These are phyloP conservation scores for Trinorchestia longiramus DNA, from an alignment of 1,140 invertebrate genomes.

Conservation along the genomic window DNA sequence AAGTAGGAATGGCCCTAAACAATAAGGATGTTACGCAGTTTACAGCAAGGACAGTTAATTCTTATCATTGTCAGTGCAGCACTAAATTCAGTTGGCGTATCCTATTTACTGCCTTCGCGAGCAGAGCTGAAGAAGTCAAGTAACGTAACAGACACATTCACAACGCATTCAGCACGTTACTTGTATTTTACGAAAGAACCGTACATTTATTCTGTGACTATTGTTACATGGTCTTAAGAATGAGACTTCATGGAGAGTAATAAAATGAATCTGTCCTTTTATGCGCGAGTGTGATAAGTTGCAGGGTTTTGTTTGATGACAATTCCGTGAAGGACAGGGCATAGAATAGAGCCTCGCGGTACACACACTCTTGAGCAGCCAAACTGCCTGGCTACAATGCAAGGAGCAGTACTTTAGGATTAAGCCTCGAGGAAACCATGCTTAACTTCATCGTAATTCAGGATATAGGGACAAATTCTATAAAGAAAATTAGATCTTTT, in stretches of 20 bases:
- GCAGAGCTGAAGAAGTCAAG: not conserved
- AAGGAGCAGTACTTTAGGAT: slow-evolving; percentile 6
- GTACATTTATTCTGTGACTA: not conserved
- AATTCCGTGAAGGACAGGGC: not conserved
- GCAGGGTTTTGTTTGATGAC: not conserved
- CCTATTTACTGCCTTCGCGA: not conserved
- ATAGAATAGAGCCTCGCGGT: not conserved
- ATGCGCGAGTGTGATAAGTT: slow-evolving; percentile 13
- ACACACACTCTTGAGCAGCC: not conserved
- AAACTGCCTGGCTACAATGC: not conserved
- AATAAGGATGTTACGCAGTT: not conserved
- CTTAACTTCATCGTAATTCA: slow-evolving; percentile 43
- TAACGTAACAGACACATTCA: not conserved
- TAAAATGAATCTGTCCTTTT: slow-evolving; percentile 37
- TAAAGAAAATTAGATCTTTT: not conserved
- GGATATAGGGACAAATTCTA: not conserved
- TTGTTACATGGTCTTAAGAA: slow-evolving; percentile 25
- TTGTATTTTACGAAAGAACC: not conserved
- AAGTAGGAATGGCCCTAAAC: not conserved
- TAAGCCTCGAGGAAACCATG: not conserved
- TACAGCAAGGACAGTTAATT: slow-evolving; percentile 32
- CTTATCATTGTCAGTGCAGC: slow-evolving; percentile 16
- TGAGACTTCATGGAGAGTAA: slow-evolving; percentile 21
- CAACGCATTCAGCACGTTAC: not conserved
- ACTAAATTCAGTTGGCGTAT: not conserved